phyloP scores from a whole-genome alignment of 2,888 invertebrate species.

The Agelastica alni region DNA sequence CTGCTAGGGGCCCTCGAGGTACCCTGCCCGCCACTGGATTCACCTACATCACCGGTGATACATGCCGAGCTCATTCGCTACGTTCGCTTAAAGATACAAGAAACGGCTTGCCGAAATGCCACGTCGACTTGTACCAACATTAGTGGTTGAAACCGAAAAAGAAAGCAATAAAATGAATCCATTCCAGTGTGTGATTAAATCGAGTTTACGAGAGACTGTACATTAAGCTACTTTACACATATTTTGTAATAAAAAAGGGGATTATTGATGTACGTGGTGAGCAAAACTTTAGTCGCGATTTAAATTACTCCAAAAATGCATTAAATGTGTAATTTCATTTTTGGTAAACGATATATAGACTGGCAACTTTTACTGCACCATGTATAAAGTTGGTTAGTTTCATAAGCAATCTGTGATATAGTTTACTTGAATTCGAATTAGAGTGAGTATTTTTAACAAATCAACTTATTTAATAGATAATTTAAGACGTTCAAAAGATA shows the following conservation, averaged over 20 bases:
- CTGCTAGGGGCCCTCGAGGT: constrained; percentile 59
- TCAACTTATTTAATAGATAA: too few relatives aligned
- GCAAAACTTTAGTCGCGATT: too few relatives aligned
- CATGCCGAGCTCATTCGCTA: constrained; percentile 61
- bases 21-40: constrained; percentile 75
- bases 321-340: too few relatives aligned
- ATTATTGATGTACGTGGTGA: too few relatives aligned
- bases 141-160: constrained; percentile 36
- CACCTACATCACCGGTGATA: constrained; percentile 74
- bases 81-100: constrained; percentile 50
- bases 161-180: constrained; percentile 54
- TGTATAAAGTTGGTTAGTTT: constrained; percentile 29
- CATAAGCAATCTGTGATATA: constrained; percentile 39
- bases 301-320: too few relatives aligned
- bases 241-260: too few relatives aligned
- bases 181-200: constrained; percentile 58
- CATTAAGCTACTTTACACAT: too few relatives aligned
- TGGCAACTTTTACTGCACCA: too few relatives aligned
- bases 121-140: constrained; percentile 48
- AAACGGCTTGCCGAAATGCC: constrained; percentile 54
- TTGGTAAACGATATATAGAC: too few relatives aligned
- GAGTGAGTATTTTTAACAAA: too few relatives aligned
- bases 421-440: background rate
- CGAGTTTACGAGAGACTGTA: constrained; percentile 54
- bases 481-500: too few relatives aligned